phyloP scores from a whole-genome alignment of 2,113 vertebrate species.

The Rallus limicola region DNA sequence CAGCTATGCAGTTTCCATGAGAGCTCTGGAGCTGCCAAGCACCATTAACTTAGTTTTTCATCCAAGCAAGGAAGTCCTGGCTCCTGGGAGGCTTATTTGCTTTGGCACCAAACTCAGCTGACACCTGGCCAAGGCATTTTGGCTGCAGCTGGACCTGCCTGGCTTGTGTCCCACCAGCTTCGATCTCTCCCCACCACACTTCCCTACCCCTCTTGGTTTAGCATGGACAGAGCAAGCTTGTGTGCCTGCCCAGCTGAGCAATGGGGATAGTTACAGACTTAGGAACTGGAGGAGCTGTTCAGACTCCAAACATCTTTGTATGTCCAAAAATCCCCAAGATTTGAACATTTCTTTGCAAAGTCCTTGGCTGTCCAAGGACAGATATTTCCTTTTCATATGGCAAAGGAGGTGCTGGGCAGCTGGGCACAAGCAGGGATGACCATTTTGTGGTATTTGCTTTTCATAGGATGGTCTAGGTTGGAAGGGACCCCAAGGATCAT shows the following conservation, averaged over 20 bases:
- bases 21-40: conserved; percentile 26
- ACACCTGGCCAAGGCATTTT: conserved; percentile 42
- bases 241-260: neutral
- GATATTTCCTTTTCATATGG: neutral
- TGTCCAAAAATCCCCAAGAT: neutral
- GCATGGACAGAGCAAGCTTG: neutral
- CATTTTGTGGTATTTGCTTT: neutral
- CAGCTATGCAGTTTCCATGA: neutral
- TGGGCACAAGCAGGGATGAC: neutral
- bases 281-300: neutral
- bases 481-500: no score
- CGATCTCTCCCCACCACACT: conserved; percentile 8
- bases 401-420: neutral
- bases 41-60: conserved; percentile 43
- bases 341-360: neutral
- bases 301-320: accelerated
- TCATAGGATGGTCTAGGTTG: no score
- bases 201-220: neutral
- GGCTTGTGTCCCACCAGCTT: conserved; percentile 39
- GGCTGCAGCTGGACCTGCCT: conserved; percentile 9
- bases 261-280: neutral
- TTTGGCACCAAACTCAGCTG: conserved; percentile 32
- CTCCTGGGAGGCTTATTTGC: conserved; percentile 53
- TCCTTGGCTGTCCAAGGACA: neutral
- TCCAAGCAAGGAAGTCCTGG: conserved; percentile 53